Evolutionary conservation across 1,140 invertebrate species (phyloP).

Genomic region (Aphelenchoides fujianensis): DNA sequence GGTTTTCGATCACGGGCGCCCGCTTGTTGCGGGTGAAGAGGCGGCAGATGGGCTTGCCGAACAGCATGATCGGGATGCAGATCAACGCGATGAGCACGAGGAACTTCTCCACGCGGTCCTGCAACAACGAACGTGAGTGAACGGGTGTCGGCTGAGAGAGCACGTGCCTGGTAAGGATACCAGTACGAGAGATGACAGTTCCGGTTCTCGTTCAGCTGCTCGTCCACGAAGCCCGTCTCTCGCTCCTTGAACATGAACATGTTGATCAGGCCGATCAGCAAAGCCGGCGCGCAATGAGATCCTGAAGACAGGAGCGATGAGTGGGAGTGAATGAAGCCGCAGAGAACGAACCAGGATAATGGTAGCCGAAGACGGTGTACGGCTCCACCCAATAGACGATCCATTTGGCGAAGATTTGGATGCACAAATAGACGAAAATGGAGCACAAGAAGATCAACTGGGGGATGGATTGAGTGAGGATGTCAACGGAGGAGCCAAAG

Average conservation of each 20-base stretch:
- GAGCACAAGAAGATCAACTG: slow-evolving; percentile 82
- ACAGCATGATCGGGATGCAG: slow-evolving; percentile 86
- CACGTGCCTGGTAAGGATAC: slow-evolving; percentile 63
- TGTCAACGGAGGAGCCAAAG: slow-evolving; percentile 65
- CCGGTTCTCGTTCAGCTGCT: slow-evolving; percentile 32
- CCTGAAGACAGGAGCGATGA: slow-evolving; percentile 36
- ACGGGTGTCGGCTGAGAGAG: background rate
- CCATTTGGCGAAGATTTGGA: slow-evolving; percentile 86
- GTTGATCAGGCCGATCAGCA: slow-evolving; percentile 70
- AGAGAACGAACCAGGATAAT: slow-evolving; percentile 59
- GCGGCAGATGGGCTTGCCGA: slow-evolving; percentile 74
- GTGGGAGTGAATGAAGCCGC: too few species aligned
- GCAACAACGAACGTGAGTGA: slow-evolving; percentile 57
- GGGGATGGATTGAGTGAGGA: slow-evolving; percentile 85
- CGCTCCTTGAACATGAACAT: slow-evolving; percentile 68
- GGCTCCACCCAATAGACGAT: slow-evolving; percentile 70
- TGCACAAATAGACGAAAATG: slow-evolving; percentile 81
- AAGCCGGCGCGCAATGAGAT: slow-evolving; percentile 68
- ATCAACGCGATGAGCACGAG: slow-evolving; percentile 74
- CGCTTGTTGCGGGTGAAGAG: slow-evolving; percentile 22
- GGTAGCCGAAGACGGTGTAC: slow-evolving; percentile 44
- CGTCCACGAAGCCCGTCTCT: slow-evolving; percentile 45
- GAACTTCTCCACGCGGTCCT: slow-evolving; percentile 73
- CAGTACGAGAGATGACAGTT: slow-evolving; percentile 54
- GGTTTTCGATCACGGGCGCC: background rate